Evolutionary conservation across 2,113 vertebrate species (phyloP).

Genomic region (Craseonycteris thonglongyai): DNA sequence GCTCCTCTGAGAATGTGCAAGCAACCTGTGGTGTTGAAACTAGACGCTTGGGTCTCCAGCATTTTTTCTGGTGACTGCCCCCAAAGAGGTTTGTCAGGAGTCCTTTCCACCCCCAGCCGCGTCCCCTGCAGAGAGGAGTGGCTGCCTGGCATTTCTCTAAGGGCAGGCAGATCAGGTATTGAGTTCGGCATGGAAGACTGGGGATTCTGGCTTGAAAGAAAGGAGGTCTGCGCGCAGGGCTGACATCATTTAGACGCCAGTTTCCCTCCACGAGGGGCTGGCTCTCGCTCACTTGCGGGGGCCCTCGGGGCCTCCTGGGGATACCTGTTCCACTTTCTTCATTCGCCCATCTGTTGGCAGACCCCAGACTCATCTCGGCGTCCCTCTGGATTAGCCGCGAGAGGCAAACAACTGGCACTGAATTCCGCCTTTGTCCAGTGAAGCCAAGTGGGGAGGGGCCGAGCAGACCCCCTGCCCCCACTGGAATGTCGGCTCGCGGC

Average conservation of each 20-base stretch:
- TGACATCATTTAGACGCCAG: background rate
- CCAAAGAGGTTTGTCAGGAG: background rate
- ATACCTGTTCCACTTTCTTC: constrained; percentile 39
- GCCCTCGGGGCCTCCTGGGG: background rate
- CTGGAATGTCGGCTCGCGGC: constrained; percentile 52
- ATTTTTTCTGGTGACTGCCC: background rate
- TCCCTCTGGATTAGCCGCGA: constrained; percentile 2
- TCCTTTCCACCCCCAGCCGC: background rate
- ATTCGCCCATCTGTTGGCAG: constrained; percentile 4
- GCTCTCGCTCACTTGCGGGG: background rate
- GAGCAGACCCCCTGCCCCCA: constrained; percentile 59
- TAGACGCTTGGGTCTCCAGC: background rate
- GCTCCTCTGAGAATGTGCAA: background rate
- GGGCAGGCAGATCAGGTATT: too few species aligned
- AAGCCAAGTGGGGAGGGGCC: constrained; percentile 44
- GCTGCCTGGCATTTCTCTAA: background rate
- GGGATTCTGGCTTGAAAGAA: background rate
- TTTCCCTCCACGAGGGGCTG: background rate
- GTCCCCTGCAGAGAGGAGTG: background rate
- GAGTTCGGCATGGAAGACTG: background rate
- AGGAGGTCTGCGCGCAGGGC: background rate
- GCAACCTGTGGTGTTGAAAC: background rate
- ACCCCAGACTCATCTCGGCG: constrained; percentile 38
- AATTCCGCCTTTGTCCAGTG: constrained; percentile 65
- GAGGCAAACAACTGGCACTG: constrained; percentile 23